Conservation (phyloP, 2,797 vertebrate species). For the Petrocephalus sullivani region DNA sequence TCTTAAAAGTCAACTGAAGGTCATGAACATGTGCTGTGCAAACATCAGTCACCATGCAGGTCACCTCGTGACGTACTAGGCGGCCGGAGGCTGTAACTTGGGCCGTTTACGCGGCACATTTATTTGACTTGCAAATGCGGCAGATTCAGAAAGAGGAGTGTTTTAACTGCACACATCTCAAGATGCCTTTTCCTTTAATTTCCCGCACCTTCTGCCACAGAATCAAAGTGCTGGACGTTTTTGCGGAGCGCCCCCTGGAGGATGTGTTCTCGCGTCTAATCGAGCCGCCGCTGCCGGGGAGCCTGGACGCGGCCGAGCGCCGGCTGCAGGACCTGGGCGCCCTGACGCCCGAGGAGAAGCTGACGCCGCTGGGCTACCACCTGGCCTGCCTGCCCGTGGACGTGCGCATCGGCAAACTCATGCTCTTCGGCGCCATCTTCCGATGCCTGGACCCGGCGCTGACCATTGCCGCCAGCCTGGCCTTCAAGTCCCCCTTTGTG, state of each 20-base stretch:
- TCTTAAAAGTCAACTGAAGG: background rate
- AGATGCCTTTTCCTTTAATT: background rate
- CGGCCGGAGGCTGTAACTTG: background rate
- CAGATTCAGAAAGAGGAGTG: background rate
- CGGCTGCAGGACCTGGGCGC: conserved; percentile 87
- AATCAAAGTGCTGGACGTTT: conserved; percentile 93
- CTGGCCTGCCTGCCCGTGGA: conserved; percentile 93
- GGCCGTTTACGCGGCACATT: background rate
- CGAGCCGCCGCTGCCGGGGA: conserved; percentile 75
- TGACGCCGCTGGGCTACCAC: conserved; percentile 94
- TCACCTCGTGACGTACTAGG: background rate
- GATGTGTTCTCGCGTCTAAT: conserved; percentile 83
- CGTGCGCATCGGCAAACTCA: conserved; percentile 92
- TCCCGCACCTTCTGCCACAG: conserved; percentile 47
- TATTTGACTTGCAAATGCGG: background rate
- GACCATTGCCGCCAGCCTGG: conserved; percentile 93
- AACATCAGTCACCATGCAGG: background rate
- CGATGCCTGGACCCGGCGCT: conserved; percentile 92
- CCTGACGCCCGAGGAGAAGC: conserved; percentile 75
- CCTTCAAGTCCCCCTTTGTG: conserved; percentile 83
- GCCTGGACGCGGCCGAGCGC: conserved; percentile 74
- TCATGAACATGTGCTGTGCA: background rate
- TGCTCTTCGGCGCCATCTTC: conserved; percentile 95
- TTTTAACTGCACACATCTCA: background rate
- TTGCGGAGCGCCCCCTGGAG: conserved; percentile 70